phyloP scores from a whole-genome alignment of 2,797 vertebrate genomes.

The Rallus crepitans region DNA sequence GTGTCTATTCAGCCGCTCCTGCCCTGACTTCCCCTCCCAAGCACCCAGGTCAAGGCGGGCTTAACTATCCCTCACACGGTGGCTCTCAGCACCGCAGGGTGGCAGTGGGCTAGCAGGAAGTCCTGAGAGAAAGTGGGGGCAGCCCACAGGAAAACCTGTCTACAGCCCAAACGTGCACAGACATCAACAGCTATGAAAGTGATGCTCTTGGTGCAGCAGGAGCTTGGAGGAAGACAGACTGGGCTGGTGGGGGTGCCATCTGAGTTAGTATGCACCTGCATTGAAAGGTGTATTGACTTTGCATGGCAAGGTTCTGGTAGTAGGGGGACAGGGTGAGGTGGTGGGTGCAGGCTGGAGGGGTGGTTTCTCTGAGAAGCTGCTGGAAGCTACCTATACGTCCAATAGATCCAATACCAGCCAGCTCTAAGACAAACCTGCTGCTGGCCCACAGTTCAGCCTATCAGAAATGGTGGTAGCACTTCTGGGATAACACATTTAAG shows the following conservation, averaged over 20 bases:
- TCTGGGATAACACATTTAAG: too few species aligned
- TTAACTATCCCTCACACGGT: neutral
- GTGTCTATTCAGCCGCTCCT: too few species aligned
- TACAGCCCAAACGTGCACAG: neutral
- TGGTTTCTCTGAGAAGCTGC: too few species aligned
- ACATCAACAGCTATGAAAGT: neutral
- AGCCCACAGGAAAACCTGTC: neutral
- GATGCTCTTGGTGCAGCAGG: neutral
- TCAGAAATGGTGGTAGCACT: too few species aligned
- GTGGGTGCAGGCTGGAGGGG: too few species aligned
- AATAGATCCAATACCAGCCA: too few species aligned
- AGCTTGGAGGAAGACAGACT: constrained; percentile 17
- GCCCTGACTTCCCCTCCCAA: neutral
- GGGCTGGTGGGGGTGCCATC: neutral
- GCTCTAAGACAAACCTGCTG: too few species aligned
- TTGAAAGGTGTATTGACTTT: neutral
- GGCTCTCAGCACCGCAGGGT: fast-evolving
- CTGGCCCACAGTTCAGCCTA: too few species aligned
- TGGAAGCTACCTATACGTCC: too few species aligned
- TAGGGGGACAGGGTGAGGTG: too few species aligned
- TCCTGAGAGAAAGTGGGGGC: fast-evolving
- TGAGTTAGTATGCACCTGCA: neutral
- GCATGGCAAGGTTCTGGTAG: too few species aligned
- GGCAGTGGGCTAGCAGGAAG: neutral
- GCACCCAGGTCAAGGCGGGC: neutral